A percentile compares a stretch with the other conserved stretches of the same genome.
Conservation (phyloP, 2,888 invertebrate species). For the Microdon myrmicae region DNA sequence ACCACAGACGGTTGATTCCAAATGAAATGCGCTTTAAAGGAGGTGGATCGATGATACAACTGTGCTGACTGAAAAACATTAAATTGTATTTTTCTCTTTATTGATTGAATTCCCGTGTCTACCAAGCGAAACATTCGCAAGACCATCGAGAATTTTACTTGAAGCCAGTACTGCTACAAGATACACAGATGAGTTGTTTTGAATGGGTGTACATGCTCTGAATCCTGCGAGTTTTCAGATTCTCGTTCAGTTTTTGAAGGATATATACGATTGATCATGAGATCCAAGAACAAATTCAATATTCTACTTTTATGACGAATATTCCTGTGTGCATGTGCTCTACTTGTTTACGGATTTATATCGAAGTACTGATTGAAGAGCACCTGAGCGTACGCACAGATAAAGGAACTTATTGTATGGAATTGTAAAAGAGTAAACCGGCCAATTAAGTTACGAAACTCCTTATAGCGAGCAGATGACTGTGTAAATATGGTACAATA, state of each 20-base stretch:
- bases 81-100: constrained; percentile 43
- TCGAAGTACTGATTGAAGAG: too few relatives aligned
- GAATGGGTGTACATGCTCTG: not conserved
- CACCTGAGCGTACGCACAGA: too few relatives aligned
- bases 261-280: constrained; percentile 12
- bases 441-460: too few relatives aligned
- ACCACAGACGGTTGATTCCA: constrained; percentile 10
- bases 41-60: constrained; percentile 15
- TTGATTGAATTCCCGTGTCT: too few relatives aligned
- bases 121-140: constrained; percentile 9
- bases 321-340: too few relatives aligned
- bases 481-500: too few relatives aligned
- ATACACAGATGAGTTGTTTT: constrained; percentile 15
- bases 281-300: constrained; percentile 12
- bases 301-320: too few relatives aligned
- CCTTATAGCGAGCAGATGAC: too few relatives aligned
- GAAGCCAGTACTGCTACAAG: constrained; percentile 9
- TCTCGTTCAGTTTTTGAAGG: constrained; percentile 4
- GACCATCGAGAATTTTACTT: constrained; percentile 31
- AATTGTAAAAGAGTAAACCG: too few relatives aligned
- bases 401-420: too few relatives aligned
- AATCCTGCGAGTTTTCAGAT: constrained; percentile 1
- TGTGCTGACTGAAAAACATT: constrained; percentile 24
- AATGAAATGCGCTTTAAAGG: constrained; percentile 31
- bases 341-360: too few relatives aligned